Base-by-base conservation (phyloP, 35 echinoderm and acorn worm genomes). In the Anneissia japonica region DNA sequence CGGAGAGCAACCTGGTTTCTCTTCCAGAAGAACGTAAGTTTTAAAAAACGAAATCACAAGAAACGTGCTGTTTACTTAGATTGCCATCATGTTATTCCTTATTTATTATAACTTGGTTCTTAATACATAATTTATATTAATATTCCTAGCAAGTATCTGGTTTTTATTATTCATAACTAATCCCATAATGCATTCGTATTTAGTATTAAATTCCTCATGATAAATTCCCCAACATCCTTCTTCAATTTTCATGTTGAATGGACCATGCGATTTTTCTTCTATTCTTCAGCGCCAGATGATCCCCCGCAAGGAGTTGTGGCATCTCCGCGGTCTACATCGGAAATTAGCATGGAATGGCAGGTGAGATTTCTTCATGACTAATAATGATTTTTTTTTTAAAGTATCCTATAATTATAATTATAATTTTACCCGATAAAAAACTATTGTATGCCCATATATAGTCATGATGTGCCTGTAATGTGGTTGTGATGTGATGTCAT, bases 21-120 rank as follows among this genome's bases (percentile, higher is more conserved):
- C 83, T 98, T 32, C 91, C 95, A 32, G 87, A 91, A 85, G 95
- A 98, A 91, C 89, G 95, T 98, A 87, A 93, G 95, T 91, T n/a
- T n/a, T n/a, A n/a, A n/a, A n/a, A n/a, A n/a, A n/a, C n/a, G n/a
- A n/a, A n/a, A n/a, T n/a, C n/a, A n/a, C n/a, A n/a, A n/a, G n/a
- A n/a, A n/a, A n/a, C n/a, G n/a, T n/a, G n/a, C n/a, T n/a, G n/a
- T n/a, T n/a, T n/a, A n/a, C n/a, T n/a, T n/a, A n/a, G n/a, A n/a
- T n/a, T n/a, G n/a, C n/a, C n/a, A n/a, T n/a, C n/a, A n/a, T n/a
- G n/a, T n/a, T n/a, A n/a, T n/a, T n/a, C n/a, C n/a, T n/a, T n/a
- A n/a, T n/a, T n/a, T n/a, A n/a, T n/a, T n/a, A n/a, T n/a, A n/a
- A n/a, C n/a, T n/a, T n/a, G n/a, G n/a, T n/a, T n/a, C n/a, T n/a